A percentile compares a stretch with the other conserved stretches of the same genome.
Evolutionary conservation across 2,888 invertebrate genomes (phyloP).

Genomic region (Latrodectus elegans): DNA sequence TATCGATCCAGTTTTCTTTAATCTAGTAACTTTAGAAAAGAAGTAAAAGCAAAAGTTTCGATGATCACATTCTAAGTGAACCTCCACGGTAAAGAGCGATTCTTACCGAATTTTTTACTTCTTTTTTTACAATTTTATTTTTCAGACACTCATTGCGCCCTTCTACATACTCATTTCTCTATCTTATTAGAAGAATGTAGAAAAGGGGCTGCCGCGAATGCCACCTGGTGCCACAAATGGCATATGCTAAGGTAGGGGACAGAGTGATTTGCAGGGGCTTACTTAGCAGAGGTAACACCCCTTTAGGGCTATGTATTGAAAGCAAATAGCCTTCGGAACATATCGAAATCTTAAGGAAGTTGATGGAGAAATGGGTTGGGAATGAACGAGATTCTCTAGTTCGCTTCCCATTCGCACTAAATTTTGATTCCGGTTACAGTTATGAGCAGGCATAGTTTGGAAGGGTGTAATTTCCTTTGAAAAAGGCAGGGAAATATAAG

Average conservation of each 20-base stretch:
- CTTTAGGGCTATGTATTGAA: slow-evolving; percentile 62
- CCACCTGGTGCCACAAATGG: slow-evolving; percentile 60
- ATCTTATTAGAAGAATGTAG: slow-evolving; percentile 61
- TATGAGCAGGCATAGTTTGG: background rate
- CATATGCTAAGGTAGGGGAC: slow-evolving; percentile 50
- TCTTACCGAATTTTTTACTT: slow-evolving; percentile 28
- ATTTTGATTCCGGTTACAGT: background rate
- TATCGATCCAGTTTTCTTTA: slow-evolving; percentile 61
- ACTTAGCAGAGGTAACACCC: slow-evolving; percentile 26
- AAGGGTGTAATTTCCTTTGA: slow-evolving; percentile 16
- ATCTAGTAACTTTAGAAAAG: slow-evolving; percentile 61
- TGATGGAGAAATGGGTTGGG: slow-evolving; percentile 45
- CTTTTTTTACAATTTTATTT: background rate
- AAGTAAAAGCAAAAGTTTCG: slow-evolving; percentile 68
- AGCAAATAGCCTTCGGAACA: slow-evolving; percentile 58
- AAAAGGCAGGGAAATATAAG: background rate
- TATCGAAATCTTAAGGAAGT: slow-evolving; percentile 3
- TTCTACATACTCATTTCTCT: slow-evolving; percentile 26
- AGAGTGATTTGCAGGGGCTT: slow-evolving; percentile 31
- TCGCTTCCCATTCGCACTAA: slow-evolving; percentile 10
- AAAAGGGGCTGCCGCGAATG: background rate
- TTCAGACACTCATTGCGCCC: background rate
- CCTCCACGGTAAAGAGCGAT: slow-evolving; percentile 51
- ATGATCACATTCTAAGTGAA: slow-evolving; percentile 61
- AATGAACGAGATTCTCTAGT: slow-evolving; percentile 30